Conservation (phyloP, 2,888 invertebrate genomes). For the Zhengitettix transpicula region DNA sequence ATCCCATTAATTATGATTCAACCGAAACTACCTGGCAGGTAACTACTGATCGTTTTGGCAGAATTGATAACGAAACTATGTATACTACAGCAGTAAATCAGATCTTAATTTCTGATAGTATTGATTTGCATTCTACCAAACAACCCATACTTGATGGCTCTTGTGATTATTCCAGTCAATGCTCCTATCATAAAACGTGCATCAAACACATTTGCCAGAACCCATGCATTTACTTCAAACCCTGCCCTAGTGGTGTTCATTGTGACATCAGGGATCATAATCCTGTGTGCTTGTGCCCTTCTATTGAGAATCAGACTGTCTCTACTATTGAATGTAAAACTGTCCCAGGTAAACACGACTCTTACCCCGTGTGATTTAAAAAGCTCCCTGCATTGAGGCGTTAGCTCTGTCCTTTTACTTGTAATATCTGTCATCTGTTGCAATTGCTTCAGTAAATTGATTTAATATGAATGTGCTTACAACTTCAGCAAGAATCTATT, state of each 20-base stretch:
- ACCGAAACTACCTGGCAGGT: too few species aligned
- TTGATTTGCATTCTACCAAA: too few species aligned
- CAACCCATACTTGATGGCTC: too few species aligned
- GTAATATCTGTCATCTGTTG: slow-evolving; percentile 2
- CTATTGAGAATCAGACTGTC: slow-evolving; percentile 21
- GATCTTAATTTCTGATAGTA: too few species aligned
- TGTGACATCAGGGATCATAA: slow-evolving; percentile 36
- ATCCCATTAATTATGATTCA: too few species aligned
- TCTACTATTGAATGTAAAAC: slow-evolving; percentile 32
- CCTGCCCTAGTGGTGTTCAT: slow-evolving; percentile 26
- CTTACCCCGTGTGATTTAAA: slow-evolving; percentile 1
- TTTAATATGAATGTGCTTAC: too few species aligned
- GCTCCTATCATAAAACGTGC: slow-evolving; percentile 24
- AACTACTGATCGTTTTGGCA: too few species aligned
- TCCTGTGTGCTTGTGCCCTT: slow-evolving; percentile 39
- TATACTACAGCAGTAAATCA: too few species aligned
- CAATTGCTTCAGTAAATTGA: too few species aligned
- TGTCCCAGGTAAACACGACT: slow-evolving; percentile 38
- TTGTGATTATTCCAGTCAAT: slow-evolving; percentile 14
- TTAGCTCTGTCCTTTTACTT: slow-evolving; percentile 1
- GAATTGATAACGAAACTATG: too few species aligned
- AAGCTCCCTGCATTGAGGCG: slow-evolving; percentile 3
- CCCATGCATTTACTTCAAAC: slow-evolving; percentile 33
- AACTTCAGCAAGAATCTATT: too few species aligned
- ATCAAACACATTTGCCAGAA: slow-evolving; percentile 30